Evolutionary conservation across 1,140 invertebrate species (phyloP), one percentile per base, ranked within the genome.

Genomic region (Parasteatoda tepidariorum): DNA sequence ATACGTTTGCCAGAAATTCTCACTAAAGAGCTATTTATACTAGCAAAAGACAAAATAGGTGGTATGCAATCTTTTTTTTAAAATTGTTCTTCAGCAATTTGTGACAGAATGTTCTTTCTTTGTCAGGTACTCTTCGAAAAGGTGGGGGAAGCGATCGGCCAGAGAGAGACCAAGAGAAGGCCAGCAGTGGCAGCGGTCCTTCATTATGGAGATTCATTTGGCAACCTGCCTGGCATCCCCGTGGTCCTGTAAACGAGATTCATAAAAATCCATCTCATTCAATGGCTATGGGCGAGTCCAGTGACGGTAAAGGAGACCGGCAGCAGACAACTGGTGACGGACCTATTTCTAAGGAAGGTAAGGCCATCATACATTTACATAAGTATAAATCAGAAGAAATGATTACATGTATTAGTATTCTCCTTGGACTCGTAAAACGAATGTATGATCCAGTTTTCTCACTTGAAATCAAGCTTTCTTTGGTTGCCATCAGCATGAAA

Each of bases 151-250:
- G 48, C 68, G 34, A 48, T 71, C 26, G 34, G 61, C 61, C 30
- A 18, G 41, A 64, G 30, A 54, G 57, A 30, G 9, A 48, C 38
- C 68, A 38, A 26, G 26, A 30, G 41, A 33, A 66, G 66, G 64
- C 28, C 54, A 55, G 54, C 22, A 9, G 66, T 55, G 66, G 68
- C 59, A 11, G 64, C 30, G 34, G 34, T n/a, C 33, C 83, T 30
- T 78, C 85, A 15, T 57, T 86, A 22, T 86, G 85, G 85, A 62
- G 83, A n/a, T 83, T 84, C 18, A 54, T 86, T 11, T 85, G 85
- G 85, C 85, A 85, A 64, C 85, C 85, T 22, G 85, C 83, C 48
- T 84, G 82, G 85, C 73, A 78, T 64, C 84, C 78, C 7, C 38
- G 83, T 31, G 76, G 86, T 34, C 64, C 76, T n/a, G 62, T 70